phyloP scores from a whole-genome alignment of 1,140 invertebrate species.

The Aphelenchoides fujianensis region DNA sequence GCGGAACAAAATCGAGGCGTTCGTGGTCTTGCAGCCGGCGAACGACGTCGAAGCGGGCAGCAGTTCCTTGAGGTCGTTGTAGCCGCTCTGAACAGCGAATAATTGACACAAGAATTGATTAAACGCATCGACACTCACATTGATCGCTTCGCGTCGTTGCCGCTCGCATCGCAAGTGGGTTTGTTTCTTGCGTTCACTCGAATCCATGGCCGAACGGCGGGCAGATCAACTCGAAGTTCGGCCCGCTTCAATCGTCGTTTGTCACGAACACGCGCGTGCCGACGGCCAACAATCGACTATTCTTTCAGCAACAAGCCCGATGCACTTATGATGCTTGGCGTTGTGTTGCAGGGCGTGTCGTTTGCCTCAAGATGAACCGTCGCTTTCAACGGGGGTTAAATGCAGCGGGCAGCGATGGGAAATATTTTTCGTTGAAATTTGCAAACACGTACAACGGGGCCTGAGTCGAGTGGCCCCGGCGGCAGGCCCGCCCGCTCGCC shows the following conservation, averaged over 20 bases:
- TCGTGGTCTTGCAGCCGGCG: slow-evolving; percentile 59
- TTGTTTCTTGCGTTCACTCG: slow-evolving; percentile 54
- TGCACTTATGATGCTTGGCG: background rate
- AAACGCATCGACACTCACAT: slow-evolving; percentile 38
- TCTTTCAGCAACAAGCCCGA: background rate
- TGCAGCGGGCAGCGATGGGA: background rate
- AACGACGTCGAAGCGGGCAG: slow-evolving; percentile 54
- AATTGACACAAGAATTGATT: slow-evolving; percentile 6
- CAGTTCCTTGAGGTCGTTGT: slow-evolving; percentile 59
- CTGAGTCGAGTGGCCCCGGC: background rate
- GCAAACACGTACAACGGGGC: background rate
- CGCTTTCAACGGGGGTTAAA: background rate
- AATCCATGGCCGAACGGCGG: slow-evolving; percentile 42
- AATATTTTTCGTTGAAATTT: background rate
- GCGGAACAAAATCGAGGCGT: slow-evolving; percentile 57
- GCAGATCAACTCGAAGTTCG: too few species aligned
- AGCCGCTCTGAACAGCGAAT: slow-evolving; percentile 54
- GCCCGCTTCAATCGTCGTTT: too few species aligned
- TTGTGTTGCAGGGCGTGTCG: background rate
- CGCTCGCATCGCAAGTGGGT: slow-evolving; percentile 59
- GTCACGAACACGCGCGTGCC: background rate
- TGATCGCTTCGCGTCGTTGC: slow-evolving; percentile 58
- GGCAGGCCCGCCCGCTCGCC: background rate
- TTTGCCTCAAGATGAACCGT: background rate
- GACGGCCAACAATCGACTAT: background rate